Conservation (phyloP, 2,888 invertebrate species). For the Kryphioiulus occultus region DNA sequence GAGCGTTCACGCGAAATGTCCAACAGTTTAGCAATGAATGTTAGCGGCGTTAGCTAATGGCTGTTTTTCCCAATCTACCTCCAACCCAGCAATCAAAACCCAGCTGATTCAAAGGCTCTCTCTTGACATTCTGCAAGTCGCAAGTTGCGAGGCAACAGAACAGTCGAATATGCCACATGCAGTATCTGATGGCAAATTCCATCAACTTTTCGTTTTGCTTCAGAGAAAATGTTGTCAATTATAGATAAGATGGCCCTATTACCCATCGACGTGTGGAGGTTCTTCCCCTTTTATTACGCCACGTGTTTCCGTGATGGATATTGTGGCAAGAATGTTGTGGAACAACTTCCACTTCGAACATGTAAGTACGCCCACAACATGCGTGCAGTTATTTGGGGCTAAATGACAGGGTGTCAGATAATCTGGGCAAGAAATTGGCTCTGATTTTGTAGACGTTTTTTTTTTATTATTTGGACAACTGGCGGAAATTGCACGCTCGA, state of each 20-base stretch:
- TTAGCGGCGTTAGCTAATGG: not conserved
- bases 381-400: not conserved
- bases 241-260: not conserved
- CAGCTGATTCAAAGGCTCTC: not conserved
- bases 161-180: not conserved
- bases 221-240: not conserved
- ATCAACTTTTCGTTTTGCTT: constrained; percentile 5
- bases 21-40: not conserved
- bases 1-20: not conserved
- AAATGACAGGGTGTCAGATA: not conserved
- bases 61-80: not conserved
- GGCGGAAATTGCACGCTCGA: not conserved
- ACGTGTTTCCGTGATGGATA: not conserved
- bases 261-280: not conserved
- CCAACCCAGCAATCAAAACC: not conserved
- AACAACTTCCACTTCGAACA: not conserved
- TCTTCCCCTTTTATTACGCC: not conserved
- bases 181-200: not conserved
- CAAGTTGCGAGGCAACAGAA: not conserved
- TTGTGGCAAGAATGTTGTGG: not conserved
- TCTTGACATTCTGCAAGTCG: not conserved
- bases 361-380: not conserved
- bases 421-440: not conserved
- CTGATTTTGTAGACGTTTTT: not conserved
- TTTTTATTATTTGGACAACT: not conserved